A percentile compares a stretch with the other conserved stretches of the same genome.
phyloP scores from a whole-genome alignment of 2,113 vertebrate genomes.

The Silurus asotus region DNA sequence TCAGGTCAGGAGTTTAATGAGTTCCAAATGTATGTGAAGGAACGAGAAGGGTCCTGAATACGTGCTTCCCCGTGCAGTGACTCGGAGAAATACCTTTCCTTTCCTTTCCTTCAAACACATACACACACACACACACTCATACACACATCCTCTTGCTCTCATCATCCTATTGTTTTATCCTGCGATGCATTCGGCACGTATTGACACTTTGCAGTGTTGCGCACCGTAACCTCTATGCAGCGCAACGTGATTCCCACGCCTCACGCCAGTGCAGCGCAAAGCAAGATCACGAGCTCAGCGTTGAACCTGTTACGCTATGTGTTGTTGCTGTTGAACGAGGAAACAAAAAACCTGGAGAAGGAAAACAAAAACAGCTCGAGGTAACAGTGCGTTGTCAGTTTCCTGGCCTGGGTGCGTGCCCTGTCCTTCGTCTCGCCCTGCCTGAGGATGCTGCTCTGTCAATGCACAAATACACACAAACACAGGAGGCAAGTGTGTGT shows the following conservation, averaged over 20 bases:
- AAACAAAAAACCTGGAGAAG: slow-evolving; percentile 55
- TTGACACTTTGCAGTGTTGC: slow-evolving; percentile 50
- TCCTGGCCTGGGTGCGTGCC: slow-evolving; percentile 73
- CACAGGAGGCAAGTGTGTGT: slow-evolving; percentile 13
- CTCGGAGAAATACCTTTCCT: slow-evolving; percentile 45
- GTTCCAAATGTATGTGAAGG: slow-evolving; percentile 64
- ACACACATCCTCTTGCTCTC: slow-evolving; percentile 43
- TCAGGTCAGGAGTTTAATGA: slow-evolving; percentile 67
- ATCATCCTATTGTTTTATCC: slow-evolving; percentile 66
- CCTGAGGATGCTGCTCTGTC: slow-evolving; percentile 64
- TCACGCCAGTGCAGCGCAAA: neutral
- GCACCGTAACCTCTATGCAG: slow-evolving; percentile 32
- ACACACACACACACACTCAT: slow-evolving; percentile 24
- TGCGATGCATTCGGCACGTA: slow-evolving; percentile 60
- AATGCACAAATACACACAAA: slow-evolving; percentile 27
- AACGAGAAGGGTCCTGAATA: slow-evolving; percentile 52
- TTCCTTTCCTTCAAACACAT: slow-evolving; percentile 6
- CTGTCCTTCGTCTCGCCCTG: slow-evolving; percentile 66
- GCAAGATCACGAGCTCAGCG: neutral
- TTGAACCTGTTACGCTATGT: slow-evolving; percentile 11
- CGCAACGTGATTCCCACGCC: slow-evolving; percentile 28
- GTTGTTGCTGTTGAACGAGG: slow-evolving; percentile 58
- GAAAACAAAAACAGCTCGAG: slow-evolving; percentile 61
- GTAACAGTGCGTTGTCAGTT: slow-evolving; percentile 61
- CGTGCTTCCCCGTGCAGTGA: slow-evolving; percentile 57